Evolutionary conservation across 2,888 invertebrate species (phyloP), one percentile per base, ranked within the genome.

Genomic region (Bombylius discolor): DNA sequence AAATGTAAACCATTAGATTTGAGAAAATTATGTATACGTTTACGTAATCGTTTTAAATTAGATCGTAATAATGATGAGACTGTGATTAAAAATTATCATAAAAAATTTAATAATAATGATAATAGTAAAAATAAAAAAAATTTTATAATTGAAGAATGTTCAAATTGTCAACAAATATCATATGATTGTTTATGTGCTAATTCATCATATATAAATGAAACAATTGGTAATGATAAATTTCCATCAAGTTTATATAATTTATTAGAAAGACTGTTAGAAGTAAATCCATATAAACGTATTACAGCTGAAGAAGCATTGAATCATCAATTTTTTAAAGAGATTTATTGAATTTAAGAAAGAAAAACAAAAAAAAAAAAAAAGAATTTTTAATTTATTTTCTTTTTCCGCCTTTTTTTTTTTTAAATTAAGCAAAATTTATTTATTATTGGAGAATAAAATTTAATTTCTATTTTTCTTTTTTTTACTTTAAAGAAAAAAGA

Each of bases 181-280:
- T 68, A 67, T 53, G 70, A 73, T 59, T 76, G 76, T 55, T 62
- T 76, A n/a, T 76, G 76, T 59, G 63, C 67, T 51, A 70, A 72
- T 42, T 64, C 68, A 39, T 58, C 59, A 5, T 68, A 66, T 53
- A 61, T 61, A 9, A 66, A 66, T 4, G 68, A 73, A 54, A 67
- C 69, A 6, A 56, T 68, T n/a, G 64, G 65, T 4, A 67, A 67
- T 53, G 73, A 74, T 59, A 62, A 63, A 12, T 86, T 83, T 73
- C 88, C 89, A 32, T 78, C 80, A 64, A 76, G 80, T 60, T 90
- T 89, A 2, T 91, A 84, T 73, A 80, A 86, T 67, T 77, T 93
- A 61, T 77, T 89, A 56, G 74, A 76, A 61, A 79, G 78, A 53
- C 77, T 93, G 63, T 75, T 93, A 63, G 87, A 88, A 69, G 78